Base-by-base conservation (phyloP, 2,888 invertebrate genomes). In the Protophormia terraenovae region DNA sequence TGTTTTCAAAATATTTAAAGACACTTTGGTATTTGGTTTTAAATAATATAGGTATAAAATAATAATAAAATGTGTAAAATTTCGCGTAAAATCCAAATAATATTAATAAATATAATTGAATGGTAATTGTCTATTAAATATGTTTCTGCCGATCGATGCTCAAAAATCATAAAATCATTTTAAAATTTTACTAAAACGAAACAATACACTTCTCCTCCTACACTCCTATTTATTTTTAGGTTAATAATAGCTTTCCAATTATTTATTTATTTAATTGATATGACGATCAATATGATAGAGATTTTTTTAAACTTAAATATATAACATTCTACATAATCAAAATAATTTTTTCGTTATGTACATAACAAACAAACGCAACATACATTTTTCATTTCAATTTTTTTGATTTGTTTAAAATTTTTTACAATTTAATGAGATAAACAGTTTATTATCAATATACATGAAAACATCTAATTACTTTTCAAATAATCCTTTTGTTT, bases 401-500 rank as follows among this genome's bases (percentile, higher is more conserved):
- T 24, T 24, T n/a, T 50, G 32, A n/a, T 32, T 50, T 29, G 3
- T 29, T 58, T 45, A 45, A 6, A 27, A 45, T 6, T 66, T 66
- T 29, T 50, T 62, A 14, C 41, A 24, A 35, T 55, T n/a, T n/a
- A 47, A 24, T 47, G 60, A 66, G 27, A 64, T 53, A 50, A 35
- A 19, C 22, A 29, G 38, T 35, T 55, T 19, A 19, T 58, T 77
- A 16, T 69, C 10, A 16, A 50, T 24, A n/a, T n/a, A 22, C 45
- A 38, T 60, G 80, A 84, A 84, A 80, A 76, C 76, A 84, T 84
- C 80, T 76, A 76, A 76, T 71, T 80, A 76, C 3, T 45, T 69
- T 79, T 80, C 3, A 24, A 24, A 53, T 47, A 55, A 10, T 38
- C 50, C 14, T 66, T 16, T 58, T n/a, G n/a, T n/a, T 76, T 53